Conservation (phyloP, 2,888 invertebrate genomes). For the Meteorus colon region DNA sequence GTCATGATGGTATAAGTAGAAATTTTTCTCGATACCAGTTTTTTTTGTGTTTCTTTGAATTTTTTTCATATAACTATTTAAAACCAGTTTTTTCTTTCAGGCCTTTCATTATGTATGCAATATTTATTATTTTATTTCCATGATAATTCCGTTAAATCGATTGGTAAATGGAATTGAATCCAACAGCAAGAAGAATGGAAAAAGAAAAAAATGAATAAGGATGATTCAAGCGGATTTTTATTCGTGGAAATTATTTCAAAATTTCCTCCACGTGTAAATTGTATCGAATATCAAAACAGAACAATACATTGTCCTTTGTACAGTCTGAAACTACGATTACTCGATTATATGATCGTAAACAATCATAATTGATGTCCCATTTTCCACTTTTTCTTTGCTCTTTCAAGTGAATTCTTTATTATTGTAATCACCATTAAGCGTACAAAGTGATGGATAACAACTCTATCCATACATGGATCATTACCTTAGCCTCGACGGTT, state of each 20-base stretch:
- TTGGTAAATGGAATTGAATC: not conserved
- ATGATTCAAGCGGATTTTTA: not conserved
- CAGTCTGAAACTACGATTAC: not conserved
- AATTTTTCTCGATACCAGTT: conserved; percentile 6
- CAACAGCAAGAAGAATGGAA: not conserved
- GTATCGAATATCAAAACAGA: not conserved
- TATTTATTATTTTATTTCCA: not conserved
- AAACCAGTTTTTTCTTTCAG: not conserved
- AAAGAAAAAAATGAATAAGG: not conserved
- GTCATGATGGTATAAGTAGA: not conserved
- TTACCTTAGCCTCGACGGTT: not conserved
- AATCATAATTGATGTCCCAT: not conserved
- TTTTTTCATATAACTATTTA: not conserved
- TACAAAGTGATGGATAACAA: not conserved
- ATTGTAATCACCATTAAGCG: not conserved
- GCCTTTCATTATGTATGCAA: not conserved
- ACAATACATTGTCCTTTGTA: not conserved
- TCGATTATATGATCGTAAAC: not conserved
- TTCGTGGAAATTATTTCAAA: not conserved
- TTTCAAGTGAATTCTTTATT: not conserved
- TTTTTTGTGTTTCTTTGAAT: not conserved
- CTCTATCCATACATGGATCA: not conserved
- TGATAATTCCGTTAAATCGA: not conserved
- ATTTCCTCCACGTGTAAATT: not conserved
- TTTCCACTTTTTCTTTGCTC: not conserved